Percentiles rank a stretch among this genome's conserved stretches.
Conservation (phyloP, 35 echinoderm and acorn worm species). For the Chiridota heheva region DNA sequence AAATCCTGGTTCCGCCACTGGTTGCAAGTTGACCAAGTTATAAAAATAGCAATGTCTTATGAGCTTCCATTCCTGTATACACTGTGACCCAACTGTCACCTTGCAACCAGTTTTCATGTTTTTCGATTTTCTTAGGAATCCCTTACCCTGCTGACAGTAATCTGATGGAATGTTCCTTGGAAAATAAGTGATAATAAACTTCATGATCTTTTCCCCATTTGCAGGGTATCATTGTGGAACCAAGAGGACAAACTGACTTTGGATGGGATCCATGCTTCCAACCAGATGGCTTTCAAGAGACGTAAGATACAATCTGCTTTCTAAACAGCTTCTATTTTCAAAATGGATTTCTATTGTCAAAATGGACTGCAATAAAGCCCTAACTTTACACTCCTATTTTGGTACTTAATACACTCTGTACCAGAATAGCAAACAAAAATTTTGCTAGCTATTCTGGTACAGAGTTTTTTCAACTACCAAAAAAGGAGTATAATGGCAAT, state of each 20-base stretch:
- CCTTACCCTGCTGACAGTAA: neutral
- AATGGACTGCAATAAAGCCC: neutral
- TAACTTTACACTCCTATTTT: neutral
- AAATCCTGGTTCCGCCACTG: no score
- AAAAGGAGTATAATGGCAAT: no score
- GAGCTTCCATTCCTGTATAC: no score
- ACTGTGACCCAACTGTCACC: no score
- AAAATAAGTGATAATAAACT: neutral
- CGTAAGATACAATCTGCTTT: slow-evolving; percentile 54
- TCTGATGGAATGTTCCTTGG: neutral
- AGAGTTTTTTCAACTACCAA: no score
- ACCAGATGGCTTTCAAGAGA: slow-evolving; percentile 87
- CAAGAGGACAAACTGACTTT: slow-evolving; percentile 82
- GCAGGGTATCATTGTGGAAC: slow-evolving; percentile 91
- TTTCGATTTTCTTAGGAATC: neutral
- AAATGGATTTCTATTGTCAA: neutral
- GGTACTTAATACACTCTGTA: neutral
- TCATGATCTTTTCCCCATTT: neutral
- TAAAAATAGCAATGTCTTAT: no score
- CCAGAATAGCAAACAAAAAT: neutral
- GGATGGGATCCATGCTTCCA: slow-evolving; percentile 99
- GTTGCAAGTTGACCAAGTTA: no score
- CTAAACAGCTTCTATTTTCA: neutral
- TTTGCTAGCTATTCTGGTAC: no score
- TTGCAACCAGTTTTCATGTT: no score